Evolutionary conservation across 2,888 invertebrate genomes (phyloP).

Genomic region (Pogonocherus hispidulus): DNA sequence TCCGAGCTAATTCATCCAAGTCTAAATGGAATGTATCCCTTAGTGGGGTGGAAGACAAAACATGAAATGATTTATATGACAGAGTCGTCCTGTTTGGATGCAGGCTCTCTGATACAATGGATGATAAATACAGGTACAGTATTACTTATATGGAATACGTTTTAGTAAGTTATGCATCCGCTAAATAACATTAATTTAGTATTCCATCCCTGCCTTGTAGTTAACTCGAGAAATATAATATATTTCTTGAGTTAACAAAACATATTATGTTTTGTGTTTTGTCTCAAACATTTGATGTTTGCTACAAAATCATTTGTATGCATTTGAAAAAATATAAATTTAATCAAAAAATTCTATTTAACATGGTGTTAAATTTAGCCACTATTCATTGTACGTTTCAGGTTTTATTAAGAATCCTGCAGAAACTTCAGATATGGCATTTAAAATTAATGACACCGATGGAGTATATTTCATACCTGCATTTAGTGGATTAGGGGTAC

Average conservation of each 20-base stretch:
- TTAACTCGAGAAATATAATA: no score
- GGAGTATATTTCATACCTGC: constrained; percentile 92
- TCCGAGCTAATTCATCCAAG: constrained; percentile 83
- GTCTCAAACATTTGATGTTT: no score
- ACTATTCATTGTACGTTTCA: constrained; percentile 62
- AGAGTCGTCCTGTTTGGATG: constrained; percentile 91
- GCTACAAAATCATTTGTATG: no score
- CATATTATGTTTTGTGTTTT: no score
- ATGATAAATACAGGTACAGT: constrained; percentile 77
- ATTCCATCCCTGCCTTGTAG: no score
- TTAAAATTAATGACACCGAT: constrained; percentile 77
- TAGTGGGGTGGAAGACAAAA: constrained; percentile 87
- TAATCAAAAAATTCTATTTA: no score
- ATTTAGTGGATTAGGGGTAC: constrained; percentile 89
- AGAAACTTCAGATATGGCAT: constrained; percentile 78
- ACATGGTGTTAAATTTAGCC: neutral
- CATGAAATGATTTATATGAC: constrained; percentile 79
- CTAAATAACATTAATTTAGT: no score
- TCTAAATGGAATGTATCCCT: constrained; percentile 88
- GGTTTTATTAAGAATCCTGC: constrained; percentile 77
- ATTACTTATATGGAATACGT: neutral
- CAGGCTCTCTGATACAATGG: constrained; percentile 91
- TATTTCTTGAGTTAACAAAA: no score
- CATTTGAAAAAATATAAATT: no score
- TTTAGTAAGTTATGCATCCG: no score